phyloP scores from a whole-genome alignment of 2,888 invertebrate species.

The Nezara viridula region DNA sequence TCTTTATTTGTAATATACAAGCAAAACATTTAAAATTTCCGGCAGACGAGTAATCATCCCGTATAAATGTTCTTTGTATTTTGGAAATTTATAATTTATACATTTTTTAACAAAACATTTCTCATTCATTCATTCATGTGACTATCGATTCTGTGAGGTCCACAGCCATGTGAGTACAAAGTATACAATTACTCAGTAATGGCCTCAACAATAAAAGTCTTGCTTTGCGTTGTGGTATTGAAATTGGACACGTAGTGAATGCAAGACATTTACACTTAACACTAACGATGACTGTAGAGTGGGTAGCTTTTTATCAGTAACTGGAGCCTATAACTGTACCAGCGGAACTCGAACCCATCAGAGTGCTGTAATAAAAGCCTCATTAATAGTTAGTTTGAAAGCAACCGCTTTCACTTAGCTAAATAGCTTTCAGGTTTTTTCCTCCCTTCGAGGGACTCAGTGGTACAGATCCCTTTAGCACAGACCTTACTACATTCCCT shows the following conservation, averaged over 20 bases:
- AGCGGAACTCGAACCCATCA: neutral
- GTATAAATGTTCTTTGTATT: too few relatives aligned
- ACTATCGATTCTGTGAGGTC: too few relatives aligned
- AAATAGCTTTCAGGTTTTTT: slow-evolving; percentile 23
- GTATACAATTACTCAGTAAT: too few relatives aligned
- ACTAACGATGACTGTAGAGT: neutral
- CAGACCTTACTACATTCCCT: neutral
- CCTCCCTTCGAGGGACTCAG: neutral
- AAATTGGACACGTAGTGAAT: neutral
- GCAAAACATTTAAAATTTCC: too few relatives aligned
- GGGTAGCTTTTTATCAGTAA: neutral
- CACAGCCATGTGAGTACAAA: too few relatives aligned
- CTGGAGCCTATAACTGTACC: neutral
- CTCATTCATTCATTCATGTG: too few relatives aligned
- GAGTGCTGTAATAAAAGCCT: slow-evolving; percentile 21
- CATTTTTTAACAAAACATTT: too few relatives aligned
- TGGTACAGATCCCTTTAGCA: neutral
- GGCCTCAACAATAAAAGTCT: neutral
- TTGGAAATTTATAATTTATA: too few relatives aligned
- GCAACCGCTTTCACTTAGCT: slow-evolving; percentile 50
- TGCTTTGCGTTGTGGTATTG: neutral
- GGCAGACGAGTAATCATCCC: too few relatives aligned
- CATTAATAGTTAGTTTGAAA: slow-evolving; percentile 43
- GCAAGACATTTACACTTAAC: neutral
- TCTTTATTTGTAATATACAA: too few relatives aligned